Evolutionary conservation across 2,888 invertebrate species (phyloP).

Genomic region (Liodrosophila aerea): DNA sequence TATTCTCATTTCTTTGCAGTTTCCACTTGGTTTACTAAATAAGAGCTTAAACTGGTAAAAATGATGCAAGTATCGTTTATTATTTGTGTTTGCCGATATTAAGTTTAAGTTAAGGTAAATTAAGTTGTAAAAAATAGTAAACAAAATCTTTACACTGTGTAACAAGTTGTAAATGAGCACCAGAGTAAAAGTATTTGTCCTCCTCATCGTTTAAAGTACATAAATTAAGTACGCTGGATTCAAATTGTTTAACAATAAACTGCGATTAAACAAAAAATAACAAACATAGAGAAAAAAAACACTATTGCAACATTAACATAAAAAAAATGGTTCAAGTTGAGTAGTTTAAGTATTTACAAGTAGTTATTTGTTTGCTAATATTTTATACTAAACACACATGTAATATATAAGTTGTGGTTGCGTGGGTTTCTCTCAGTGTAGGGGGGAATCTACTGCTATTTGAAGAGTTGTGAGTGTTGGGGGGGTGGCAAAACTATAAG

Average conservation of each 20-base stretch:
- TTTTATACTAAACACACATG: no score
- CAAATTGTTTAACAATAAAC: constrained; percentile 49
- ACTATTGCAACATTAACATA: no score
- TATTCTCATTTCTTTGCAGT: neutral
- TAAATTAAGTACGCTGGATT: constrained; percentile 54
- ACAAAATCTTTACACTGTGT: constrained; percentile 16
- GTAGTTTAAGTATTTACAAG: neutral
- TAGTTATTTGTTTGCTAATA: neutral
- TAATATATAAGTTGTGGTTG: no score
- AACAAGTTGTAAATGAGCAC: constrained; percentile 29
- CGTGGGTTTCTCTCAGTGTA: no score
- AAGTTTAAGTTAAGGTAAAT: constrained; percentile 13
- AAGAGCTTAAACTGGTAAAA: constrained; percentile 58
- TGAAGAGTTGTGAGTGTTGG: no score
- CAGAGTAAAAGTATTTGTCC: constrained; percentile 2
- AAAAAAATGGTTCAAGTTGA: neutral
- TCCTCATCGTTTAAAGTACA: neutral
- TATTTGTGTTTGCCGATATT: constrained; percentile 32
- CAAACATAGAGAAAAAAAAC: constrained; percentile 30
- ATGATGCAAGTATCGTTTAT: no score
- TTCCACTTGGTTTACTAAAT: constrained; percentile 59
- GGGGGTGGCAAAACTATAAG: no score
- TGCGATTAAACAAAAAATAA: constrained; percentile 43
- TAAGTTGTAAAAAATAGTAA: no score
- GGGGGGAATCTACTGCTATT: no score